Evolutionary conservation across 2,888 invertebrate species (phyloP).

Genomic region (Ornithoptera priamus): DNA sequence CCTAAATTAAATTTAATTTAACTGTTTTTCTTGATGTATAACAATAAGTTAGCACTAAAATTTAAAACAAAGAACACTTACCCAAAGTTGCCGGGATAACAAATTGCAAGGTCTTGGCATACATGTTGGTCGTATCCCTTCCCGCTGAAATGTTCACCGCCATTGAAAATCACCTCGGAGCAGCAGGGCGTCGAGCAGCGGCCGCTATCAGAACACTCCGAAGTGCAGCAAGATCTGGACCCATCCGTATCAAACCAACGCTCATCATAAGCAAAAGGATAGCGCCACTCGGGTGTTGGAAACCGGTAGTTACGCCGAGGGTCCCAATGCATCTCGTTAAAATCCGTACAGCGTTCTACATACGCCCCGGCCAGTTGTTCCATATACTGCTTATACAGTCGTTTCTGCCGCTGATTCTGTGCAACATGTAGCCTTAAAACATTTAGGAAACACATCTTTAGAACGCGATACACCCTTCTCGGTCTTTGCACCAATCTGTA

Average conservation of each 20-base stretch:
- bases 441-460: constrained; percentile 80
- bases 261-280: constrained; percentile 59
- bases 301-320: constrained; percentile 49
- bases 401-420: constrained; percentile 74
- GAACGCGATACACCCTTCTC: background rate
- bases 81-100: constrained; percentile 74
- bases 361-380: constrained; percentile 73
- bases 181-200: constrained; percentile 74
- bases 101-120: constrained; percentile 57
- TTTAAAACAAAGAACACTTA: constrained; percentile 44
- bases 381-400: constrained; percentile 75
- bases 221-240: constrained; percentile 56
- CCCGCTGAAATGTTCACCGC: constrained; percentile 71
- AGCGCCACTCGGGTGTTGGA: constrained; percentile 63
- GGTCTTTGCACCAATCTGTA: constrained; percentile 56
- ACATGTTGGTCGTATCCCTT: constrained; percentile 56
- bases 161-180: constrained; percentile 77
- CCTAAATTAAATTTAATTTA: background rate
- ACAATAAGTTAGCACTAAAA: background rate
- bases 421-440: constrained; percentile 77
- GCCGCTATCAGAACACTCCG: constrained; percentile 69
- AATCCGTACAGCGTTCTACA: constrained; percentile 65
- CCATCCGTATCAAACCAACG: constrained; percentile 59
- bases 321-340: constrained; percentile 58
- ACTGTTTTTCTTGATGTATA: background rate